Conservation (phyloP, 2,113 vertebrate species). For the Mus musculus region DNA sequence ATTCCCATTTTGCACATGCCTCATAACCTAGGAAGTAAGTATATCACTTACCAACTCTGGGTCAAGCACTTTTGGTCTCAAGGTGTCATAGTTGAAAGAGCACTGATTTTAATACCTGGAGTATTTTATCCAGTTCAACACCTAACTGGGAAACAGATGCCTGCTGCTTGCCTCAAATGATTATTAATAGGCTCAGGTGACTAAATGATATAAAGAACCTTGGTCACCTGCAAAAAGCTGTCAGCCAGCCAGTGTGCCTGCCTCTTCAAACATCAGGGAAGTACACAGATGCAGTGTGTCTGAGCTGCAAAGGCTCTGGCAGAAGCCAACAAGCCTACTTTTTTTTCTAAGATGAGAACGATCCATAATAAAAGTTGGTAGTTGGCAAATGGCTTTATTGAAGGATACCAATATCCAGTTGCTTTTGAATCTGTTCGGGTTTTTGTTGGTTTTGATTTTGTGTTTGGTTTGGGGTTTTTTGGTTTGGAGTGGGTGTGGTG, state of each 20-base stretch:
- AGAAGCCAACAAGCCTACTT: background rate
- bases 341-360: conserved; percentile 42
- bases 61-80: background rate
- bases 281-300: background rate
- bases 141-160: background rate
- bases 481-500: background rate
- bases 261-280: background rate
- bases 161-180: background rate
- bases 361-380: background rate
- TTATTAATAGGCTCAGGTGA: conserved; percentile 22
- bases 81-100: background rate
- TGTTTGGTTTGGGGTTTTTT: background rate
- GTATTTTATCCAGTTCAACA: background rate
- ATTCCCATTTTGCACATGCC: background rate
- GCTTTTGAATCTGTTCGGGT: background rate
- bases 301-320: background rate
- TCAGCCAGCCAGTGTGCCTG: background rate
- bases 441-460: background rate
- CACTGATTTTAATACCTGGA: background rate
- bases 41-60: background rate
- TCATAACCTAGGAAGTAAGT: background rate
- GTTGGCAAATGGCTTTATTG: conserved; percentile 1
- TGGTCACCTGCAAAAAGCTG: conserved; percentile 1
- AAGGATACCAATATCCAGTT: background rate
- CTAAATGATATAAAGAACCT: background rate